Percentiles rank a stretch among this genome's conserved stretches.
Conservation (phyloP, 2,888 invertebrate species). For the Campoletis raptor region DNA sequence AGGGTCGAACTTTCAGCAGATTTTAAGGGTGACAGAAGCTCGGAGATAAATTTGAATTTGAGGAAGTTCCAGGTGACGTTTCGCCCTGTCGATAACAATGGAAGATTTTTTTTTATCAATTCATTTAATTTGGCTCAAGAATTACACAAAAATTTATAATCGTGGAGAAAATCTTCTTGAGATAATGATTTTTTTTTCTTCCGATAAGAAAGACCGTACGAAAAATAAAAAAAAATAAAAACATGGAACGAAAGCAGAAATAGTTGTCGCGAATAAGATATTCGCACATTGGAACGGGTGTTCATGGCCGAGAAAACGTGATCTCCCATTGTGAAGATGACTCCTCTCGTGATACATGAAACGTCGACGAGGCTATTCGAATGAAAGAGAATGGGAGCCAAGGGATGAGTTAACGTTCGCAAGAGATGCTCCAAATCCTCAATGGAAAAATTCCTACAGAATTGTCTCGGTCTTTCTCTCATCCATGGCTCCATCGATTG, state of each 20-base stretch:
- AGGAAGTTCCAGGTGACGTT: background rate
- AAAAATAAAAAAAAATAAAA: background rate
- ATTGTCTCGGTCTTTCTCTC: conserved; percentile 7
- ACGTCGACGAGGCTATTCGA: conserved; percentile 46
- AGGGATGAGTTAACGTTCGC: conserved; percentile 29
- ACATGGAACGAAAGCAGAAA: background rate
- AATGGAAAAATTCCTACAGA: conserved; percentile 35
- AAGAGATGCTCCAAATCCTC: conserved; percentile 38
- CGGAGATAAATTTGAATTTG: too few species aligned
- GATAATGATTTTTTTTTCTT: background rate
- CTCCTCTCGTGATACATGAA: conserved; percentile 25
- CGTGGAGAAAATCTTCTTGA: too few species aligned
- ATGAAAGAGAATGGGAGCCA: conserved; percentile 46
- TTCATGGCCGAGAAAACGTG: conserved; percentile 68
- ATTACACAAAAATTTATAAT: background rate
- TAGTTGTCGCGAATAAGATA: conserved; percentile 42
- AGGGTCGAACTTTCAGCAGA: background rate
- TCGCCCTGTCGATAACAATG: background rate
- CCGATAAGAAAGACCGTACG: background rate
- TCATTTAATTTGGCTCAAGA: too few species aligned
- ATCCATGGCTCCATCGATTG: conserved; percentile 40
- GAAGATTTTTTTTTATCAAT: background rate
- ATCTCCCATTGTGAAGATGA: conserved; percentile 53
- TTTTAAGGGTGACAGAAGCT: background rate
- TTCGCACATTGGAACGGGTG: conserved; percentile 51